Percentiles rank a stretch among this genome's conserved stretches.
Evolutionary conservation across 2,888 invertebrate genomes (phyloP).

Genomic region (Listrodromus nycthemerus): DNA sequence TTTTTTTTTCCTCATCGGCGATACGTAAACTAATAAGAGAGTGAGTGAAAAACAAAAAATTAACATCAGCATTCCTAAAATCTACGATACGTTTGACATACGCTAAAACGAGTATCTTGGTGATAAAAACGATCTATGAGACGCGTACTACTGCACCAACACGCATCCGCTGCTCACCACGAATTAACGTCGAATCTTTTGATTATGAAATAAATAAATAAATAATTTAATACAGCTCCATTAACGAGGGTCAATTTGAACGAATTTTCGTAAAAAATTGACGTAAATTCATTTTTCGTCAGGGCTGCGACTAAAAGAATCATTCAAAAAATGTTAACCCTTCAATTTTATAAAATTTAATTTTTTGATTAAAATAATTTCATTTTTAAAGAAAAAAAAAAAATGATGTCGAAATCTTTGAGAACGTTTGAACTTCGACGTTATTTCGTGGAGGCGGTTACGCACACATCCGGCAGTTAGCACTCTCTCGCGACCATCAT

Average conservation of each 20-base stretch:
- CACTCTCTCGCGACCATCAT: slow-evolving; percentile 81
- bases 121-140: slow-evolving; percentile 82
- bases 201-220: neutral
- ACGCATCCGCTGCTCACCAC: slow-evolving; percentile 15
- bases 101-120: slow-evolving; percentile 80
- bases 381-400: neutral
- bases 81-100: slow-evolving; percentile 62
- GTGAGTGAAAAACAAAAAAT: slow-evolving; percentile 5
- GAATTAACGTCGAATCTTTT: slow-evolving; percentile 12
- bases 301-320: too few species aligned
- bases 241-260: neutral
- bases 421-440: neutral
- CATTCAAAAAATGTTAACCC: neutral
- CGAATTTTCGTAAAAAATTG: neutral
- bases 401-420: neutral
- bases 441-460: slow-evolving; percentile 60
- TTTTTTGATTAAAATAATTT: neutral
- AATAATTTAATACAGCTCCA: slow-evolving; percentile 3
- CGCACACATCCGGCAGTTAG: slow-evolving; percentile 65
- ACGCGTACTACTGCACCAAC: slow-evolving; percentile 70
- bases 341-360: too few species aligned
- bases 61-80: slow-evolving; percentile 54
- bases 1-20: slow-evolving; percentile 31
- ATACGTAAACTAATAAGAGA: slow-evolving; percentile 22
- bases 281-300: neutral